Evolutionary conservation across 1,140 invertebrate genomes (phyloP).

Genomic region (Papilio xuthus): DNA sequence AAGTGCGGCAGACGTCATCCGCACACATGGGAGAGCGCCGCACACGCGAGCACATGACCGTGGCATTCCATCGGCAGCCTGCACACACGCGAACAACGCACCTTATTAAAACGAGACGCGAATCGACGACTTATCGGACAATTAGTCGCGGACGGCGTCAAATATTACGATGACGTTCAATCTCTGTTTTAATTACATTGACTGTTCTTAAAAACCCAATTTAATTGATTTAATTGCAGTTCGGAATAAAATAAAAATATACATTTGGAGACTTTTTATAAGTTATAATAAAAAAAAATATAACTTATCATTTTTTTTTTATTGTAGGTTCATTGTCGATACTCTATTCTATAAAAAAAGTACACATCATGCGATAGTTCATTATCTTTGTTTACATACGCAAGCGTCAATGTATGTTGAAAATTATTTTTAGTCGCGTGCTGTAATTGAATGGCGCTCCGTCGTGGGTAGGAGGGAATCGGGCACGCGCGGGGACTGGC

Average conservation of each 20-base stretch:
- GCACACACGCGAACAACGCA: constrained; percentile 74
- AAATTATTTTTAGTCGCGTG: constrained; percentile 46
- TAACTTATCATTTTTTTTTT: not conserved
- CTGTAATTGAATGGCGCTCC: constrained; percentile 42
- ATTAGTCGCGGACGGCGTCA: constrained; percentile 77
- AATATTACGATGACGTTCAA: constrained; percentile 61
- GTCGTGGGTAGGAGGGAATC: constrained; percentile 51
- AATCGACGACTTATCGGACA: constrained; percentile 81
- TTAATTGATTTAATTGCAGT: too few species aligned
- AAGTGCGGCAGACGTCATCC: constrained; percentile 77
- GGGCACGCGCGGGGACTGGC: constrained; percentile 67
- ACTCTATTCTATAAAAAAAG: not conserved
- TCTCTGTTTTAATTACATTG: constrained; percentile 70
- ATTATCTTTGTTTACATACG: constrained; percentile 36
- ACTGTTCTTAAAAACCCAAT: constrained; percentile 38
- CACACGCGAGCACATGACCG: constrained; percentile 66
- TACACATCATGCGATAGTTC: not conserved
- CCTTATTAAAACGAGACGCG: constrained; percentile 81
- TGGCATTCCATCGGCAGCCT: constrained; percentile 77
- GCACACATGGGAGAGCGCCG: constrained; percentile 62
- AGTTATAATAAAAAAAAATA: too few species aligned
- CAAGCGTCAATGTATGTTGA: constrained; percentile 65
- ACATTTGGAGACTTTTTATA: too few species aligned
- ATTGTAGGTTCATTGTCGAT: not conserved
- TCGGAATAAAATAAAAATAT: too few species aligned